phyloP scores from a whole-genome alignment of 1,140 invertebrate species.

The Zaprionus capensis region DNA sequence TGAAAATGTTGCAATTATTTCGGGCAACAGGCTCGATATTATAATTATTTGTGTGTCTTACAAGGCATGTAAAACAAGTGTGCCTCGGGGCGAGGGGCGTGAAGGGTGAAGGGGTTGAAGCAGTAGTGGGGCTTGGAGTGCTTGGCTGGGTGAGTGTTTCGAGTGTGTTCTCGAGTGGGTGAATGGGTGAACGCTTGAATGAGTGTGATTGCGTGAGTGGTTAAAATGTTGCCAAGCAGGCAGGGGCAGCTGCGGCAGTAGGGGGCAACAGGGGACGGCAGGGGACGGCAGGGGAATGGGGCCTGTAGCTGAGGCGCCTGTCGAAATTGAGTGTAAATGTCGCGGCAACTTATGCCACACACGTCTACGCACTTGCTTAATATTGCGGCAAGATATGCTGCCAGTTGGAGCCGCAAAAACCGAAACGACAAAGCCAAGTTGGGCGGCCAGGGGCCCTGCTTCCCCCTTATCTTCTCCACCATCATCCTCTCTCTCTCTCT shows the following conservation, averaged over 20 bases:
- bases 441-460: too few relatives aligned
- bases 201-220: conserved; percentile 13
- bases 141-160: not conserved
- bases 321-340: conserved; percentile 68
- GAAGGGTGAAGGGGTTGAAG: not conserved
- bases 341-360: conserved; percentile 75
- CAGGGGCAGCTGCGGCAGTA: too few relatives aligned
- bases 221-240: not conserved
- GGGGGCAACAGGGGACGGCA: not conserved
- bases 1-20: conserved; percentile 49
- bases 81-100: not conserved
- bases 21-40: not conserved
- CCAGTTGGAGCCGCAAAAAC: conserved; percentile 45
- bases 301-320: conserved; percentile 1
- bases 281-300: not conserved
- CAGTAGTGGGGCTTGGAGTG: not conserved
- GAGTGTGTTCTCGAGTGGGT: not conserved
- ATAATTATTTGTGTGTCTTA: conserved; percentile 43
- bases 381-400: conserved; percentile 64
- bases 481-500: too few relatives aligned
- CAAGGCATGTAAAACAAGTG: conserved; percentile 38
- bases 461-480: too few relatives aligned
- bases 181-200: conserved; percentile 23
- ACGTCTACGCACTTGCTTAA: conserved; percentile 75
- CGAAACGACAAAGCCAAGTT: conserved; percentile 56